Evolutionary conservation across 2,888 invertebrate genomes (phyloP), one percentile per base, ranked within the genome.

Genomic region (Drosophila pseudotalamancana): DNA sequence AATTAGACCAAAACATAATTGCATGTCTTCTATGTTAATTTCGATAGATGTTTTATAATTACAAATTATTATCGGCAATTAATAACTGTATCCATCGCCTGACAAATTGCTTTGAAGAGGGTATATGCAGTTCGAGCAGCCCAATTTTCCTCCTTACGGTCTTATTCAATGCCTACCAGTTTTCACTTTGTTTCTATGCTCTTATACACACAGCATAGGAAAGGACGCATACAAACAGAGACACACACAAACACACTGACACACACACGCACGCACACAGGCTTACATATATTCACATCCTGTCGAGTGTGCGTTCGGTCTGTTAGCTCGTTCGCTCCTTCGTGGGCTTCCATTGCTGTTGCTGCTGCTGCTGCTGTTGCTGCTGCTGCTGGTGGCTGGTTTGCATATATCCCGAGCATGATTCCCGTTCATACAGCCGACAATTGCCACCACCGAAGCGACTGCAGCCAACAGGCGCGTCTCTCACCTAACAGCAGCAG

Each of bases 361-460:
- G 45, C 8, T 35, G 29, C 8, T 42, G 42, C 18, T 39, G 57
- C 55, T 64, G 55, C 55, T 40, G 54, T 14, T 18, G 43, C 12
- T 40, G 31, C 23, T 56, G 49, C 12, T 32, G 23, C 21, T 16
- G 21, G 9, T 32, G 64, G 48, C 61, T 56, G 75, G 67, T 77
- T 84, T 72, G 84, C 84, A 77, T 81, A 63, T 57, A 62, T 45
- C 42, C 55, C 57, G 56, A 61, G 32, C 54, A 63, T 62, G 42
- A 71, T 56, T 59, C 62, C 57, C 61, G 60, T 60, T 56, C 54
- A 42, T 54, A 71, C 53, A 55, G 54, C 55, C 82, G 83, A 79
- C 67, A 83, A 88, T 88, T 87, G 69, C 88, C 84, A 88, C 88
- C 88, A 81, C 81, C 81, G 59, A 72, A 65, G 56, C 77, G 61